These are phyloP conservation scores for Phragmatobia fuliginosa DNA, from an alignment of 2,888 invertebrate genomes.

Conservation along the genomic window DNA sequence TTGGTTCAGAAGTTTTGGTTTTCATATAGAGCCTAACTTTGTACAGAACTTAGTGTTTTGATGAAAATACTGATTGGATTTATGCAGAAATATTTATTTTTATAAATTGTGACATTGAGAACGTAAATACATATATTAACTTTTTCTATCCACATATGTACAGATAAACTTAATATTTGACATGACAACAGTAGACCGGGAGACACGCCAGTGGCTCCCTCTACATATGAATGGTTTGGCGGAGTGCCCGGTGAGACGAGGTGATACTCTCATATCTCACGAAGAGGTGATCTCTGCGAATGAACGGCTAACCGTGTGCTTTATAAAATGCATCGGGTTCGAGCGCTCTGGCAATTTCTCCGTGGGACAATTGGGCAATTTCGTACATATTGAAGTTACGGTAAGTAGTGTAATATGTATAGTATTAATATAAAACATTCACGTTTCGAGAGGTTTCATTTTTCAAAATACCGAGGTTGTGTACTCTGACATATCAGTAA, in stretches of 20 bases:
- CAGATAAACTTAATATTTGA: slow-evolving; percentile 92
- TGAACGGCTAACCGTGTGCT: slow-evolving; percentile 90
- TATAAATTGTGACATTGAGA: neutral
- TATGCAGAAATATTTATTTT: no score
- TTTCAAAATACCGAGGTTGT: no score
- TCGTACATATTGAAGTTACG: slow-evolving; percentile 89
- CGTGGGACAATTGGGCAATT: slow-evolving; percentile 91
- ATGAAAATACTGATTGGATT: neutral
- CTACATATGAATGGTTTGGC: slow-evolving; percentile 91
- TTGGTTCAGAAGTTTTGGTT: no score
- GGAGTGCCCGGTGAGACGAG: slow-evolving; percentile 90
- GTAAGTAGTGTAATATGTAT: slow-evolving; percentile 81
- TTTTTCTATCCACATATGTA: neutral
- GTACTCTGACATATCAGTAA: no score
- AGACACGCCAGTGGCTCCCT: slow-evolving; percentile 90
- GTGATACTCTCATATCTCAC: slow-evolving; percentile 86
- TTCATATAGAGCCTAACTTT: no score
- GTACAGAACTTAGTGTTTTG: no score
- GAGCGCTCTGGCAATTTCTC: slow-evolving; percentile 87
- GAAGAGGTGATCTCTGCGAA: slow-evolving; percentile 92
- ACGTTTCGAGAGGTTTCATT: no score
- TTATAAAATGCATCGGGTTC: slow-evolving; percentile 88
- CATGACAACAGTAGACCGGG: slow-evolving; percentile 86
- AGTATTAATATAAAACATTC: neutral
- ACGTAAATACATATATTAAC: neutral